Percentiles rank a stretch among this genome's conserved stretches.
These are phyloP conservation scores for Eristalis pertinax DNA, from an alignment of 2,888 invertebrate genomes.

Conservation along the genomic window DNA sequence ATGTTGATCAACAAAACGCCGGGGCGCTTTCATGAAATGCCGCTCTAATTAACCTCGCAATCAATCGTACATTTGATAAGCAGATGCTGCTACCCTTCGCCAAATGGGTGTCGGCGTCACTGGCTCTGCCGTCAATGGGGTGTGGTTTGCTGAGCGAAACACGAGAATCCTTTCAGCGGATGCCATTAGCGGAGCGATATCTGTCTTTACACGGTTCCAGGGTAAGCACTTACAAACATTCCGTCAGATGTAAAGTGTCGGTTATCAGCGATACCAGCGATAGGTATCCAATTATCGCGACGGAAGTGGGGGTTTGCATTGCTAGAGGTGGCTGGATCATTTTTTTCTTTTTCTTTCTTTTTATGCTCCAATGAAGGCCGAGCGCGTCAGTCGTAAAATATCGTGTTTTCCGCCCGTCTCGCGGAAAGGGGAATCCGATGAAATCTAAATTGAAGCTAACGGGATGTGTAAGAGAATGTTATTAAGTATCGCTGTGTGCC, in stretches of 20 bases:
- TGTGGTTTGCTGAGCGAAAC: constrained; percentile 20
- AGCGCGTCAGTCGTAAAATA: neutral
- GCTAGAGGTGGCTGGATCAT: neutral
- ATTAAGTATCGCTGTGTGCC: neutral
- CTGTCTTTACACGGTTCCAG: neutral
- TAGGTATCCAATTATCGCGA: constrained; percentile 15
- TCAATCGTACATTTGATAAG: constrained; percentile 57
- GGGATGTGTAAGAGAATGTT: neutral
- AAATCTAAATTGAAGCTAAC: constrained; percentile 9
- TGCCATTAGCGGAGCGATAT: constrained; percentile 30
- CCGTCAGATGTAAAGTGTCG: constrained; percentile 1
- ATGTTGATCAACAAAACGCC: neutral
- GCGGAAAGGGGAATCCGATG: neutral
- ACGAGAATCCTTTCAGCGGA: constrained; percentile 54
- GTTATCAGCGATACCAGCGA: constrained; percentile 1
- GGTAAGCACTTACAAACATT: neutral
- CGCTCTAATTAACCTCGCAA: constrained; percentile 53
- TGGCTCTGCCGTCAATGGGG: too few species aligned
- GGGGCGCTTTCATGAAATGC: constrained; percentile 36
- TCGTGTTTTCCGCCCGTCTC: neutral
- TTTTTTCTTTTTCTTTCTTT: neutral
- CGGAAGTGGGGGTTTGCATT: neutral
- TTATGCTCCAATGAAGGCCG: neutral
- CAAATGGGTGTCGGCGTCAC: neutral
- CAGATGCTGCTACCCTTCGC: constrained; percentile 17